These are phyloP conservation scores for Bovichtus diacanthus DNA, from an alignment of 2,797 vertebrate genomes.

Conservation along the genomic window DNA sequence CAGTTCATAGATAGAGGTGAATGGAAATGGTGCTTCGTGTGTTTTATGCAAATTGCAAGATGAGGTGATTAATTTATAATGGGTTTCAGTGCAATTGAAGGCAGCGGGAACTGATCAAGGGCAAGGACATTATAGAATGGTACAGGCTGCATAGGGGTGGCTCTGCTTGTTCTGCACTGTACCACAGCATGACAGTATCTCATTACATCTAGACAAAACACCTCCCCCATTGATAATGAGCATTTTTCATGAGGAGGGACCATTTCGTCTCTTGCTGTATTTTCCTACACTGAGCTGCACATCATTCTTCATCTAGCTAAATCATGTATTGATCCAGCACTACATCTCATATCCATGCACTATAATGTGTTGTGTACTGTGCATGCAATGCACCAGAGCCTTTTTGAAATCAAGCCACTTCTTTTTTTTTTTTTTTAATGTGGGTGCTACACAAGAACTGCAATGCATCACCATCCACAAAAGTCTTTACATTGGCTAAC, in stretches of 20 bases:
- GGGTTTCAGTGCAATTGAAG: slow-evolving; percentile 83
- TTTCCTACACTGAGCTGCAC: slow-evolving; percentile 61
- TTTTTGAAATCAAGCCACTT: slow-evolving; percentile 44
- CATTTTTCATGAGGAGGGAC: slow-evolving; percentile 81
- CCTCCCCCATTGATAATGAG: slow-evolving; percentile 85
- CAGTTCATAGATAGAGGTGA: slow-evolving; percentile 81
- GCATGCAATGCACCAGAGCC: slow-evolving; percentile 48
- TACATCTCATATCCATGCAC: slow-evolving; percentile 75
- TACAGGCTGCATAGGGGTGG: slow-evolving; percentile 82
- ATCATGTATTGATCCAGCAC: slow-evolving; percentile 78
- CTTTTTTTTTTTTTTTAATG: slow-evolving; percentile 58
- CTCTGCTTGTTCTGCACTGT: slow-evolving; percentile 84
- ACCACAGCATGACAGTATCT: slow-evolving; percentile 86
- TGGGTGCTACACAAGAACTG: slow-evolving; percentile 47
- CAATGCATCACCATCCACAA: slow-evolving; percentile 67
- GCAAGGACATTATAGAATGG: slow-evolving; percentile 83
- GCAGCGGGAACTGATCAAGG: slow-evolving; percentile 85
- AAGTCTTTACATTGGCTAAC: slow-evolving; percentile 71
- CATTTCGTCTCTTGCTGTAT: slow-evolving; percentile 70
- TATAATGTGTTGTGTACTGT: slow-evolving; percentile 65
- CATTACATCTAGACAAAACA: slow-evolving; percentile 85
- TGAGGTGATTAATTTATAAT: slow-evolving; percentile 87
- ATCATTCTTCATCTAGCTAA: slow-evolving; percentile 80
- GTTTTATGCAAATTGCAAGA: slow-evolving; percentile 85
- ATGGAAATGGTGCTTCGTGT: slow-evolving; percentile 78